Base-by-base conservation (phyloP, 2,888 invertebrate genomes). In the Argyra leucocephala region DNA sequence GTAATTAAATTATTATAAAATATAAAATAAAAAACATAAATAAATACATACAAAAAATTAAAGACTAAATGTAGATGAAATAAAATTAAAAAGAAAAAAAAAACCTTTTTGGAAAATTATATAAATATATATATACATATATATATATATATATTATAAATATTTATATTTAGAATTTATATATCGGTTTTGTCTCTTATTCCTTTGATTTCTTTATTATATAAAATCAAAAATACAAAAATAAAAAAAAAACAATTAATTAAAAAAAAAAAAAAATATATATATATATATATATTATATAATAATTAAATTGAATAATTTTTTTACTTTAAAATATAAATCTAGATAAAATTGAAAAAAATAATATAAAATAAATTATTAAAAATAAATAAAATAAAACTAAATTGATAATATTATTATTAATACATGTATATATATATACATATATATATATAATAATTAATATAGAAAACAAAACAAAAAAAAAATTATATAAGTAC, bases 21-120 rank as follows among this genome's bases (percentile, higher is more conserved):
- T 61, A 61, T 64, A 66, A 64, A 60, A 66, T 63, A 21, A 64
- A 64, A 66, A 65, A 7, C 31, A 37, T 64, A 60, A 65, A 65
- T 61, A 64, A 48, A 21, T 3, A 22, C 7, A 22, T n/a, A 36
- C 22, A 66, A 67, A 66, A 57, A 63, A 66, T 61, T 62, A 61
- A 63, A 67, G 59, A 48, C 22, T 59, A 62, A 62, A 48, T 48
- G 48, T 48, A 48, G 48, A 48, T 12, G 48, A 48, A 48, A 63
- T 4, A 63, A 63, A 57, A 58, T 57, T 60, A 37, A 61, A 15
- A 64, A 37, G 22, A 21, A 62, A 24, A 26, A 61, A 65, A 66
- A 48, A 48, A 48, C 15, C 48, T 48, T 48, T 48, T 48, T 48
- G 48, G 48, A 48, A 48, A 48, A 48, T 48, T 48, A 48, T 48